These are phyloP conservation scores for Uropetala carovei DNA, from an alignment of 2,888 invertebrate genomes.

Conservation along the genomic window DNA sequence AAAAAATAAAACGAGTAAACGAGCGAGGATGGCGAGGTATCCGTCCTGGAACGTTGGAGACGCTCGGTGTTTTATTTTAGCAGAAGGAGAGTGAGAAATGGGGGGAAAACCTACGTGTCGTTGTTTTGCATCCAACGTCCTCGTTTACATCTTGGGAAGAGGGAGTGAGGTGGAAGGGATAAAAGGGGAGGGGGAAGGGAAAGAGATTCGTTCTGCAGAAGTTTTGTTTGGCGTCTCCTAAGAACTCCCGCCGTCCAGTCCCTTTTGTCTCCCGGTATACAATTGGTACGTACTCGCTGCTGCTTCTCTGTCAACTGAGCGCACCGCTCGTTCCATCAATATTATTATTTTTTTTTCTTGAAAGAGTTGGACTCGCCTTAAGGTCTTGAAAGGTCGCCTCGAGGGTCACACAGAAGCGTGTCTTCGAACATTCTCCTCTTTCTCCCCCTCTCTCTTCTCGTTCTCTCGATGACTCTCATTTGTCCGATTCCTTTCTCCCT, in stretches of 20 bases:
- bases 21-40: too few relatives aligned
- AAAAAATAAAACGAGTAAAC: too few relatives aligned
- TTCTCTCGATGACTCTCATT: slow-evolving; percentile 12
- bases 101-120: too few relatives aligned
- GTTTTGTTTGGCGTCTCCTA: slow-evolving; percentile 40
- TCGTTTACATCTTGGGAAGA: slow-evolving; percentile 30
- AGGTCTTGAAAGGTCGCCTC: slow-evolving; percentile 52
- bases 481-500: neutral
- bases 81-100: too few relatives aligned
- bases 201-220: slow-evolving; percentile 21
- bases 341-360: neutral
- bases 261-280: slow-evolving; percentile 48
- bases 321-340: slow-evolving; percentile 36
- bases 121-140: neutral
- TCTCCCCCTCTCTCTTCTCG: neutral
- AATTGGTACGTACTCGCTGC: slow-evolving; percentile 34
- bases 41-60: too few relatives aligned
- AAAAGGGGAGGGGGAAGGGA: neutral
- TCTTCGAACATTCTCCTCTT: slow-evolving; percentile 7
- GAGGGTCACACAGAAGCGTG: slow-evolving; percentile 53
- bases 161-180: neutral
- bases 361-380: slow-evolving; percentile 49
- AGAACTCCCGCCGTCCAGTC: slow-evolving; percentile 45
- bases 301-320: neutral
- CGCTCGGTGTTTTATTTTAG: too few relatives aligned